These are phyloP conservation scores for Aphidius ervi DNA, from an alignment of 1,140 invertebrate genomes.

Conservation along the genomic window DNA sequence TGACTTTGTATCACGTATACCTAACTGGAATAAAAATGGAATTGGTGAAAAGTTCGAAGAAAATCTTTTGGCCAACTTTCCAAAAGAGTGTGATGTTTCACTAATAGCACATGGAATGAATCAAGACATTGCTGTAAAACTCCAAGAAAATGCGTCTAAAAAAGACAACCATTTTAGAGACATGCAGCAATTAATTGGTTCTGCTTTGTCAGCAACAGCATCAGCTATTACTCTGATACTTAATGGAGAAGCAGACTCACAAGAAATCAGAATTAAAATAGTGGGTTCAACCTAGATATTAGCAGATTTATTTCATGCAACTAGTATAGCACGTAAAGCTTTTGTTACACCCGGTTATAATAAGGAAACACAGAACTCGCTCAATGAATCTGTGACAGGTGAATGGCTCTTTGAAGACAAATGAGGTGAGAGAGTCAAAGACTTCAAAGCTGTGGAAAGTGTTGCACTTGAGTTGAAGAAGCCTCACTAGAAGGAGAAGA, in stretches of 20 bases:
- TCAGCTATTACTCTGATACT: neutral
- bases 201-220: neutral
- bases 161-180: neutral
- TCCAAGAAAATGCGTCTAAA: neutral
- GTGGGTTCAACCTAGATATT: conserved; percentile 5
- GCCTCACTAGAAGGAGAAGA: neutral
- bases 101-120: conserved; percentile 7
- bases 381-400: conserved; percentile 30
- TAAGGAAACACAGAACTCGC: conserved; percentile 21
- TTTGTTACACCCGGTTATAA: conserved; percentile 16
- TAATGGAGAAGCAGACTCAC: neutral
- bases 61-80: conserved; percentile 1
- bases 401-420: conserved; percentile 28
- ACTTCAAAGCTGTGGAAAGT: conserved; percentile 14
- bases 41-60: neutral
- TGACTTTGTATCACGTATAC: neutral
- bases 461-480: conserved; percentile 15
- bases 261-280: neutral
- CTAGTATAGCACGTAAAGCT: conserved; percentile 23
- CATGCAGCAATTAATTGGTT: neutral
- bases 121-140: conserved; percentile 3
- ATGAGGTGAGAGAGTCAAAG: conserved; percentile 17
- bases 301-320: conserved; percentile 1
- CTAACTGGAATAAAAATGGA: conserved; percentile 1
- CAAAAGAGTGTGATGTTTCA: neutral